phyloP scores from a whole-genome alignment of 2,888 invertebrate genomes.

The Cryptocephalus moraei region DNA sequence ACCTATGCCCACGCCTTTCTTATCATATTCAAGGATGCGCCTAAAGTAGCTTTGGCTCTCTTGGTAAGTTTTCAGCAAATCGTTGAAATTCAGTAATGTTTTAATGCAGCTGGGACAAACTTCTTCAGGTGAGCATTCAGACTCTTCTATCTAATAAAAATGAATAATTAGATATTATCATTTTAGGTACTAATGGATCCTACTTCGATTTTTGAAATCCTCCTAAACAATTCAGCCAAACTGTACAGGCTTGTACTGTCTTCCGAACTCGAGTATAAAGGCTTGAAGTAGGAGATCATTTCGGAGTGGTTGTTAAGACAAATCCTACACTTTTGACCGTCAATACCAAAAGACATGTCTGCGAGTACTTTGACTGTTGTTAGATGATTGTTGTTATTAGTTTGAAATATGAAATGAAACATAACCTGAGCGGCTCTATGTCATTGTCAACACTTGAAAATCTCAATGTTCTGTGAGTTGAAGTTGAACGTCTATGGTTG shows the following conservation, averaged over 20 bases:
- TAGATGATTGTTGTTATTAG: no score
- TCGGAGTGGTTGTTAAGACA: constrained; percentile 3
- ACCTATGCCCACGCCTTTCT: constrained; percentile 3
- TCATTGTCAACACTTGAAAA: no score
- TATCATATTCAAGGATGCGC: constrained; percentile 2
- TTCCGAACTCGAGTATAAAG: constrained; percentile 1
- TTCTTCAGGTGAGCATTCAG: constrained; percentile 2
- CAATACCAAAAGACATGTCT: no score
- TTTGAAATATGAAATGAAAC: no score
- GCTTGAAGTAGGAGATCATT: constrained; percentile 7
- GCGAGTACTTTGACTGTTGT: no score
- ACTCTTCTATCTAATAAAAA: constrained; percentile 7
- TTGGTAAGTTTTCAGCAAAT: constrained; percentile 6
- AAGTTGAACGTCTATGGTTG: no score
- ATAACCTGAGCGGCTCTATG: no score
- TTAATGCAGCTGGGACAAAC: constrained; percentile 8
- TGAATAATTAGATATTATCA: neutral
- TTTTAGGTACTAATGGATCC: neutral
- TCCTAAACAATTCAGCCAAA: constrained; percentile 4
- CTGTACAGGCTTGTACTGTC: neutral
- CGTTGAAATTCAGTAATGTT: constrained; percentile 6
- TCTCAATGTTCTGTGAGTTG: no score
- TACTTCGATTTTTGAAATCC: constrained; percentile 6
- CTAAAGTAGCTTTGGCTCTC: constrained; percentile 1
- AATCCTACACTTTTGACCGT: constrained; percentile 4